phyloP scores from a whole-genome alignment of 2,797 vertebrate species.

The Anguilla pacifica region DNA sequence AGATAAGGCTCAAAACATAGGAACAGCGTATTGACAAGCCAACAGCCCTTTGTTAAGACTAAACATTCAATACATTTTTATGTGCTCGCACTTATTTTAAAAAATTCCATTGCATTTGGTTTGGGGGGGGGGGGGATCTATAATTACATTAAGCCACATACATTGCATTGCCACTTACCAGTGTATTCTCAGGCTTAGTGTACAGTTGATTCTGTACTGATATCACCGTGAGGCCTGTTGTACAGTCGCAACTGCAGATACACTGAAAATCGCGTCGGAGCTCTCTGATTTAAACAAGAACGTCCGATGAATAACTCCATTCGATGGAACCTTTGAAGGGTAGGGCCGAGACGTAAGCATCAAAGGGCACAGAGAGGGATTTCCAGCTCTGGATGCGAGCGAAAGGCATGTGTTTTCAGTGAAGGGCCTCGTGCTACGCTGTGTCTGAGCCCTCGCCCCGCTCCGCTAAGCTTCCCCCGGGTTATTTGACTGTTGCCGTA shows the following conservation, averaged over 20 bases:
- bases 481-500: constrained; percentile 19
- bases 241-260: background rate
- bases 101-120: background rate
- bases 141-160: background rate
- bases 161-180: background rate
- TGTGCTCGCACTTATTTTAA: background rate
- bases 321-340: background rate
- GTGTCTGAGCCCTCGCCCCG: constrained; percentile 4
- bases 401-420: constrained; percentile 10
- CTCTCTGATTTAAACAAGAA: background rate
- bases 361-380: background rate
- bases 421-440: background rate
- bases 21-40: background rate
- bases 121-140: background rate
- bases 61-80: background rate
- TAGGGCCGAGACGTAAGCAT: constrained; percentile 12
- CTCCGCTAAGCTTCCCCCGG: background rate
- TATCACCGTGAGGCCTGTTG: background rate
- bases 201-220: background rate
- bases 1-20: background rate
- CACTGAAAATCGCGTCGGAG: background rate
- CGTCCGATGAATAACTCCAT: background rate
- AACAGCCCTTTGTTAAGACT: background rate
- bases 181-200: background rate
- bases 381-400: background rate